phyloP scores from a whole-genome alignment of 2,113 vertebrate genomes.

The Chinchilla lanigera region DNA sequence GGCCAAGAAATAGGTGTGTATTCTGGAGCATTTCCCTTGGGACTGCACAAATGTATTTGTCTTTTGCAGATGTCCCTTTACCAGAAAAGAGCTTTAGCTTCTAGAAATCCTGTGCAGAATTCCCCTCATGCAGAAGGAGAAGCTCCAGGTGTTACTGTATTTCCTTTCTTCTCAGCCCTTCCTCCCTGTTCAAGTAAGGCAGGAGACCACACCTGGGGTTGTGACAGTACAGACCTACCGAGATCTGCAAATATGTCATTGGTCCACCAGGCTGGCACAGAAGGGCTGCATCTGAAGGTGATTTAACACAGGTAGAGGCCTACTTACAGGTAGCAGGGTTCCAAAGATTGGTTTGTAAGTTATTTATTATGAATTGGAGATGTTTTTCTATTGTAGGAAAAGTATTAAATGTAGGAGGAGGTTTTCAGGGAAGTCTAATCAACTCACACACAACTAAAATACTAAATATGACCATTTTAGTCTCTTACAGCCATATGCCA shows the following conservation, averaged over 20 bases:
- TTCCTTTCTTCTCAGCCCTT: background rate
- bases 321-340: conserved; percentile 59
- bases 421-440: conserved; percentile 21
- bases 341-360: conserved; percentile 56
- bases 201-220: conserved; percentile 66
- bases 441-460: background rate
- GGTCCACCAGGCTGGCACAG: conserved; percentile 22
- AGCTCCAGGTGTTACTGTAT: background rate
- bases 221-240: conserved; percentile 41
- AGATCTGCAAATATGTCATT: conserved; percentile 41
- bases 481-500: background rate
- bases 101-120: background rate
- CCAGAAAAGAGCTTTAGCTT: background rate
- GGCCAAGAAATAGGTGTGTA: background rate
- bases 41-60: background rate
- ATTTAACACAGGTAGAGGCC: conserved; percentile 66
- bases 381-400: conserved; percentile 5
- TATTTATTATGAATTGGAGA: conserved; percentile 20
- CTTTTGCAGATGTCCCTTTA: conserved; percentile 35
- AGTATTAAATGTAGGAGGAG: background rate
- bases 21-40: background rate
- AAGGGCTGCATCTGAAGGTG: conserved; percentile 11
- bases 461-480: background rate
- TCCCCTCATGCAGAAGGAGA: background rate
- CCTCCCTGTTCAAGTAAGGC: background rate